Evolutionary conservation across 2,888 invertebrate genomes (phyloP).

Genomic region (Pseudanteris insignis): DNA sequence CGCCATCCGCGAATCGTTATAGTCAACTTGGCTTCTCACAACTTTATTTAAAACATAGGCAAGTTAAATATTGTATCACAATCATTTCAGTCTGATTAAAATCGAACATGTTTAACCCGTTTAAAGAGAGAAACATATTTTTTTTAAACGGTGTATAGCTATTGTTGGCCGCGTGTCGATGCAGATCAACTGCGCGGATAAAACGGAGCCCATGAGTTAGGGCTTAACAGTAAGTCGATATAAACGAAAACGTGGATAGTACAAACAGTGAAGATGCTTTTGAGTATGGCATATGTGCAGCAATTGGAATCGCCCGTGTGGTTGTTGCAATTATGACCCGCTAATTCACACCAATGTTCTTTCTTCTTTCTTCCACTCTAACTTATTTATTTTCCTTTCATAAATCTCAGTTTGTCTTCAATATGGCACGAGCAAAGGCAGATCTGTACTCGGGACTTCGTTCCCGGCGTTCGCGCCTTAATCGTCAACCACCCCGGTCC

Average conservation of each 20-base stretch:
- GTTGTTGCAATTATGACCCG: slow-evolving; percentile 7
- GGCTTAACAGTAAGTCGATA: slow-evolving; percentile 8
- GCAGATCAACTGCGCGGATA: slow-evolving; percentile 3
- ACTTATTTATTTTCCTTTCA: not conserved
- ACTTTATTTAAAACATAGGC: slow-evolving; percentile 61
- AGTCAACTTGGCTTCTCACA: slow-evolving; percentile 47
- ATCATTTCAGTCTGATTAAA: slow-evolving; percentile 66
- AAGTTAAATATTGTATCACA: slow-evolving; percentile 67
- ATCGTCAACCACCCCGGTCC: too few species aligned
- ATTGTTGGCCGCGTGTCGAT: slow-evolving; percentile 16
- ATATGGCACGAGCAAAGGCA: slow-evolving; percentile 24
- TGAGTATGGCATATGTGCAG: not conserved
- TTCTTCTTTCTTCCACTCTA: not conserved
- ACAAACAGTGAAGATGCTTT: slow-evolving; percentile 10
- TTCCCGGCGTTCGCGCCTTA: not conserved
- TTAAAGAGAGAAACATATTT: slow-evolving; percentile 57
- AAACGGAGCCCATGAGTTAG: slow-evolving; percentile 6
- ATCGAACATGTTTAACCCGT: slow-evolving; percentile 65
- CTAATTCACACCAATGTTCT: too few species aligned
- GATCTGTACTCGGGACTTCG: slow-evolving; percentile 8
- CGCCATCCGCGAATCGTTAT: slow-evolving; percentile 48
- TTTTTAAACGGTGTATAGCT: slow-evolving; percentile 35
- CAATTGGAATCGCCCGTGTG: slow-evolving; percentile 7
- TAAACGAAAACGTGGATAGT: slow-evolving; percentile 19
- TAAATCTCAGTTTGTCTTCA: not conserved